Base-by-base conservation (phyloP, 1,140 invertebrate genomes). In the Drosophila ogumai region DNA sequence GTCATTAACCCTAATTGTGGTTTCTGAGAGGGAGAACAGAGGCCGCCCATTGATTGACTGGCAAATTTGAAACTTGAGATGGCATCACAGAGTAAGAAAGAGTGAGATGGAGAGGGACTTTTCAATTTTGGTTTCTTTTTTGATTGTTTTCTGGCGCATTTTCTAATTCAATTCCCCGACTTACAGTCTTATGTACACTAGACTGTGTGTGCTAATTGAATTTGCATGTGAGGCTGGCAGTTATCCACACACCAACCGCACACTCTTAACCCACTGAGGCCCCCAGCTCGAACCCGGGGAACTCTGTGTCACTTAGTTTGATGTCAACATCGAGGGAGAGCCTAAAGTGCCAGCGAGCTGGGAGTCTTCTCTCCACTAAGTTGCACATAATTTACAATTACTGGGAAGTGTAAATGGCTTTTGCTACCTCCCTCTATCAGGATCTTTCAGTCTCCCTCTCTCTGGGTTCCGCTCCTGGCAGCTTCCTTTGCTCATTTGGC, bases 331-430 rank as follows among this genome's bases (percentile, higher is more conserved):
- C 52, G 66, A n/a, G 66, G 63, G 63, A 44, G 28, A 44, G 28
- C 34, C n/a, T 50, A 72, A 69, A 72, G 49, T 69, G 68, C 50
- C 43, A 71, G 28, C n/a, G 36, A 36, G 13, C 50, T 61, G 41
- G 74, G 61, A 76, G 63, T 41, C 55, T 64, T 46, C 43, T 43
- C 65, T 63, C 57, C 56, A 58, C 52, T 54, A 40, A 58, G 52
- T 54, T 69, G 79, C 68, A 68, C 79, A 87, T 87, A 82, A 86
- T 87, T 87, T 82, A 79, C 82, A 82, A 82, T 87, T 87, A 87
- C 64, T 56, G 55, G 71, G 59, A 85, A 82, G 81, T 84, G 72
- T 79, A 86, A 79, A 79, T 86, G 78, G 74, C 77, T 78, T 75
- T 80, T 54, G n/a, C 56, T 68, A 44, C 72, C 61, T 57, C 67